Evolutionary conservation across 2,113 vertebrate species (phyloP), one percentile per base, ranked within the genome.

Genomic region (Herpetotheres cachinnans): DNA sequence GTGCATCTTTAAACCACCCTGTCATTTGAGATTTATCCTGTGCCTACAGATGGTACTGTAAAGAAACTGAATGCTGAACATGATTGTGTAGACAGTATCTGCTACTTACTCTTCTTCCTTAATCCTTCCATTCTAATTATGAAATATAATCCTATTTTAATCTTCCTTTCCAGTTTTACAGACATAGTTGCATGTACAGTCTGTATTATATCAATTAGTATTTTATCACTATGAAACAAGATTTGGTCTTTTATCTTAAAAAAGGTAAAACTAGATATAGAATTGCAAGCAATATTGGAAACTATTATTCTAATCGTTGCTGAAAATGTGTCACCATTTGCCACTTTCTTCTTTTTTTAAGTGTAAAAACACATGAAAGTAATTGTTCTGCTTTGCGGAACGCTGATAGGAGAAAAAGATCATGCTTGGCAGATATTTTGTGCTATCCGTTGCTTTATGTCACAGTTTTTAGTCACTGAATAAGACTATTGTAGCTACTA

Each of bases 401-500:
- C 42, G 55, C 70, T 71, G 92, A 63, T 90, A 52, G 26, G 22
- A 90, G 56, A 38, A 90, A 87, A 93, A 92, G 81, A 78, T 87
- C 62, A 44, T 89, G 46, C 73, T 89, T 95, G 94, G 79, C 80
- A 97, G 78, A 47, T 93, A 90, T 86, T 90, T 83, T 89, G 50
- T 85, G 81, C 70, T 93, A 93, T 93, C 82, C 81, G n/a, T 86
- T 96, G 73, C 89, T 94, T 94, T 97, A 66, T 77, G 84, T 94
- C 91, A 93, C 62, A 87, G 20, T 96, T 97, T 94, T 54, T 89
- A 98, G 83, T 93, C 86, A 38, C 36, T 89, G 95, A 97, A 97
- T 94, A 95, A 95, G 92, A 90, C 7, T 44, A 93, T 77, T 96
- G 91, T 97, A 97, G 89, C 71, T 93, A 97, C 86, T 87, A 95